phyloP scores from a whole-genome alignment of 2,797 vertebrate genomes.

The Alfaro cultratus region DNA sequence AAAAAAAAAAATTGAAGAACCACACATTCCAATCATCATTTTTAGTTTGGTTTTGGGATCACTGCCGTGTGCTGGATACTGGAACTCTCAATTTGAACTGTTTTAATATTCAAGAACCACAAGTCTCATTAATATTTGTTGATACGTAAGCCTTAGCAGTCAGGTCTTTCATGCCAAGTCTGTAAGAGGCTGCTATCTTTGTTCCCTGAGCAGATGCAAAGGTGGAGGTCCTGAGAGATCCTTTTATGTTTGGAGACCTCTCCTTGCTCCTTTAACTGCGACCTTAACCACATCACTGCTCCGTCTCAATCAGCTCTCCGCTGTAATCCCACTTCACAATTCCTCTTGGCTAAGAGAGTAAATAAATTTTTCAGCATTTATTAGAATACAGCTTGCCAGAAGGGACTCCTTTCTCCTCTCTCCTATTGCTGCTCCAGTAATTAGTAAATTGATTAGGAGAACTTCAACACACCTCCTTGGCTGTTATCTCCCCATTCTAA shows the following conservation, averaged over 20 bases:
- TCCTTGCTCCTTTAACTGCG: slow-evolving; percentile 67
- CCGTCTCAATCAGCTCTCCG: slow-evolving; percentile 74
- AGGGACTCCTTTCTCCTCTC: slow-evolving; percentile 79
- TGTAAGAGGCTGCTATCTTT: slow-evolving; percentile 54
- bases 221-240: slow-evolving; percentile 72
- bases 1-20: slow-evolving; percentile 17
- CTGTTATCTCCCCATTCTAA: slow-evolving; percentile 83
- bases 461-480: slow-evolving; percentile 83
- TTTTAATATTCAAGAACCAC: slow-evolving; percentile 64
- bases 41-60: slow-evolving; percentile 26
- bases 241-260: slow-evolving; percentile 77
- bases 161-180: slow-evolving; percentile 71
- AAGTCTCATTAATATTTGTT: slow-evolving; percentile 76
- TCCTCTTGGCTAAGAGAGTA: slow-evolving; percentile 79
- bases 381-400: slow-evolving; percentile 83
- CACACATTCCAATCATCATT: slow-evolving; percentile 2
- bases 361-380: slow-evolving; percentile 85
- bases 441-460: slow-evolving; percentile 88
- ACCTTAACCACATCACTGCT: slow-evolving; percentile 68
- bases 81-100: slow-evolving; percentile 32
- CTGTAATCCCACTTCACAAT: slow-evolving; percentile 81
- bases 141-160: slow-evolving; percentile 65
- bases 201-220: slow-evolving; percentile 74
- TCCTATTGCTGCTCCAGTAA: slow-evolving; percentile 82
- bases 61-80: slow-evolving; percentile 25